Percentiles rank a stretch among this genome's conserved stretches.
Conservation (phyloP, 2,113 vertebrate genomes). For the Indicator indicator region DNA sequence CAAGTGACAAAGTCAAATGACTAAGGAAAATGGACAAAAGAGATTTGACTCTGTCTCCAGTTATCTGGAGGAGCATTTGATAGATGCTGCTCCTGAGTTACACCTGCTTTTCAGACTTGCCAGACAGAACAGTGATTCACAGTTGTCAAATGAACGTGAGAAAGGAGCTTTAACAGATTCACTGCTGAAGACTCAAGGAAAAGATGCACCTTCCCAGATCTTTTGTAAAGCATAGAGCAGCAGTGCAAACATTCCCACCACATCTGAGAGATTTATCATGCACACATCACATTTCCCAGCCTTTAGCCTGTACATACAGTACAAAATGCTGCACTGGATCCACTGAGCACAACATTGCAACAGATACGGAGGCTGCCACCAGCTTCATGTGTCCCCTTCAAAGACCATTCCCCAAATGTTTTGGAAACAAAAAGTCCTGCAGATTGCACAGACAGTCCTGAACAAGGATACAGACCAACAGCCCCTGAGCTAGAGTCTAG, state of each 20-base stretch:
- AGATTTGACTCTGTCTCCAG: neutral
- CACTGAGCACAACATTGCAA: neutral
- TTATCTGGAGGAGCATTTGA: neutral
- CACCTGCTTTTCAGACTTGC: neutral
- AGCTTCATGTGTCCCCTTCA: neutral
- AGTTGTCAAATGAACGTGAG: neutral
- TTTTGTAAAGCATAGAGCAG: neutral
- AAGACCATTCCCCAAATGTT: neutral
- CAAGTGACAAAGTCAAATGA: neutral
- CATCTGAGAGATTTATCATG: neutral
- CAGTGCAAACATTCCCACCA: neutral
- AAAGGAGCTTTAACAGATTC: neutral
- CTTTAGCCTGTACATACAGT: neutral
- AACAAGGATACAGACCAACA: neutral
- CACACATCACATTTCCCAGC: accelerated
- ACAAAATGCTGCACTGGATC: neutral
- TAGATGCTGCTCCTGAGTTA: neutral
- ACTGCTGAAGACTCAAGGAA: neutral
- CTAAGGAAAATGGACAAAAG: neutral
- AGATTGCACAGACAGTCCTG: neutral
- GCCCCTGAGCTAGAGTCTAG: neutral
- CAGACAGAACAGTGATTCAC: neutral
- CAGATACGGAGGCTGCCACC: accelerated
- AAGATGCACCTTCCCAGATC: neutral
- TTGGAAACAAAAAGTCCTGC: neutral